phyloP scores from a whole-genome alignment of 1,140 invertebrate genomes.

The Drosophila sproati region DNA sequence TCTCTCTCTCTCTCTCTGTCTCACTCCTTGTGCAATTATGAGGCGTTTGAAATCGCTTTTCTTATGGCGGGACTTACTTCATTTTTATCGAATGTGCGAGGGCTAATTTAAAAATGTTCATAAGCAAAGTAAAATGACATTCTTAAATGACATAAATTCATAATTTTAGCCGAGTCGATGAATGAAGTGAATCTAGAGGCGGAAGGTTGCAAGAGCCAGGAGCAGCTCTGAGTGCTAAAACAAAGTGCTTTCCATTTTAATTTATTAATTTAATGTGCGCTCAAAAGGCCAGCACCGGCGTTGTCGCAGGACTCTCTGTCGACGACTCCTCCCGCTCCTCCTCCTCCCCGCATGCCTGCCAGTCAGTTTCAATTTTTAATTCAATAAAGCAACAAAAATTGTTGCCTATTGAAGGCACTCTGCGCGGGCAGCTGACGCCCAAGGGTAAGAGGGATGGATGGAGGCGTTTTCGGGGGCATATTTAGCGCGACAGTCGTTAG shows the following conservation, averaged over 20 bases:
- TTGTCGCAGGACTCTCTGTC: conserved; percentile 1
- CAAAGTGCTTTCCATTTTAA: conserved; percentile 82
- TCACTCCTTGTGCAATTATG: conserved; percentile 55
- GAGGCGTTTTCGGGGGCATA: conserved; percentile 43
- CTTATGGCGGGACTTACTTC: conserved; percentile 30
- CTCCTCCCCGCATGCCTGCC: neutral
- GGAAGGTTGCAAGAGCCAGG: neutral
- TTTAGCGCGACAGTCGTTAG: conserved; percentile 74
- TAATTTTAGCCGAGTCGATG: conserved; percentile 59
- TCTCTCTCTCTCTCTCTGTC: too few relatives aligned
- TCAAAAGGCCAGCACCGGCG: conserved; percentile 17
- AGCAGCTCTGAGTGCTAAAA: conserved; percentile 57
- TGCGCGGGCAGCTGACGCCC: conserved; percentile 26
- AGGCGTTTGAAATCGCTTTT: conserved; percentile 63
- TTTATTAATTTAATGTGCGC: conserved; percentile 79
- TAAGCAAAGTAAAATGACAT: conserved; percentile 66
- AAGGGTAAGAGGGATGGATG: conserved; percentile 3
- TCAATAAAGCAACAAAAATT: conserved; percentile 78
- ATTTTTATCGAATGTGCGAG: conserved; percentile 51
- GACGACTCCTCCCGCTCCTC: neutral
- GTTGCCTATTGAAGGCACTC: conserved; percentile 57
- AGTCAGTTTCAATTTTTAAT: conserved; percentile 74
- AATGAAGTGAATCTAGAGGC: conserved; percentile 10
- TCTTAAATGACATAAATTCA: conserved; percentile 76
- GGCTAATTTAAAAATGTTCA: conserved; percentile 73